Evolutionary conservation across 53 echinoderm and acorn worm species (phyloP).

Genomic region (Henricia sp.): DNA sequence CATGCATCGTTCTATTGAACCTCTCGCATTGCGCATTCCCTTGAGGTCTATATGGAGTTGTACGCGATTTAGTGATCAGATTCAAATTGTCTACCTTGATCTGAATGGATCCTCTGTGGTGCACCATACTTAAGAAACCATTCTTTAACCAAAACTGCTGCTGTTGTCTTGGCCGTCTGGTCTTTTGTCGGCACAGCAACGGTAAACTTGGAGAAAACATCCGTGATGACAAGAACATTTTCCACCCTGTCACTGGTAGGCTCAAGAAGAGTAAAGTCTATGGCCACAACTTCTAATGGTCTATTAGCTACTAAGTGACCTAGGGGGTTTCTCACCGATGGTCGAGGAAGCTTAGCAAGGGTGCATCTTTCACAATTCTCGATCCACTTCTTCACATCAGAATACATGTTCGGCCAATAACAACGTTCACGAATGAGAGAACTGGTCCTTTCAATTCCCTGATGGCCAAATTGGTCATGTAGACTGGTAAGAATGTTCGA

Average conservation of each 20-base stretch:
- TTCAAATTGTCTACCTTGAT: slow-evolving; percentile 19
- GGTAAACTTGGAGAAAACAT: no score
- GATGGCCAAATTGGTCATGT: slow-evolving; percentile 31
- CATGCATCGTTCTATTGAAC: slow-evolving; percentile 27
- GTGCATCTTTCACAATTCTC: slow-evolving; percentile 8
- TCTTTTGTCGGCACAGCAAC: neutral
- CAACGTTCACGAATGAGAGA: neutral
- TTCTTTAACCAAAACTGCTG: neutral
- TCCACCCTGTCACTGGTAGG: neutral
- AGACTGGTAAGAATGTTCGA: neutral
- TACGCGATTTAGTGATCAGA: neutral
- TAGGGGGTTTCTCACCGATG: slow-evolving; percentile 5
- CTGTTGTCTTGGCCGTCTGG: neutral
- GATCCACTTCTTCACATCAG: slow-evolving; percentile 11
- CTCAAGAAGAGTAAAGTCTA: neutral
- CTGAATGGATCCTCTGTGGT: slow-evolving; percentile 23
- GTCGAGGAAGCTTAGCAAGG: slow-evolving; percentile 8
- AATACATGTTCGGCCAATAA: slow-evolving; percentile 24
- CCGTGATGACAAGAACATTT: neutral
- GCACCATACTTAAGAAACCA: slow-evolving; percentile 19
- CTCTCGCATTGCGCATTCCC: no score
- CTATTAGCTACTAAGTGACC: slow-evolving; percentile 9
- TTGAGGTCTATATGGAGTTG: slow-evolving; percentile 43
- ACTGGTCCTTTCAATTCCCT: slow-evolving; percentile 8
- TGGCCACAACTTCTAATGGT: neutral